These are phyloP conservation scores for Cyclophora punctaria DNA, from an alignment of 2,888 invertebrate species.

Conservation along the genomic window DNA sequence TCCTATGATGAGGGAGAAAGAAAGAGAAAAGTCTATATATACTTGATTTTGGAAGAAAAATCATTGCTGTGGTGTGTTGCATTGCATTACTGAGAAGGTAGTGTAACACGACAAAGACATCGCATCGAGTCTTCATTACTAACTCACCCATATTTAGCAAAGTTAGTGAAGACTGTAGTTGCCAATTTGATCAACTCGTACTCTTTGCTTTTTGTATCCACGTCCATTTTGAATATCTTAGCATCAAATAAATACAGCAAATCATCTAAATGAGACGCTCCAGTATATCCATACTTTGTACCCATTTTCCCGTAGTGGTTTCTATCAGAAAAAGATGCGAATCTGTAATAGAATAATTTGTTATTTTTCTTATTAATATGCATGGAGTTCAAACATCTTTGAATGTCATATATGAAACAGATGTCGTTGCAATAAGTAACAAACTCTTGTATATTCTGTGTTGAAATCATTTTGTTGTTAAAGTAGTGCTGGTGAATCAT, in stretches of 20 bases:
- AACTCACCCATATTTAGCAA: constrained; percentile 51
- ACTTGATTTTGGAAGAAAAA: too few relatives aligned
- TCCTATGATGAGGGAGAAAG: too few relatives aligned
- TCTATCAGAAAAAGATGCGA: constrained; percentile 36
- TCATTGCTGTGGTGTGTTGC: too few relatives aligned
- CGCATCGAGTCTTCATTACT: neutral
- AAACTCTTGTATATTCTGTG: constrained; percentile 27
- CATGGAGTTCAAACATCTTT: constrained; percentile 13
- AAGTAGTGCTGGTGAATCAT: constrained; percentile 37
- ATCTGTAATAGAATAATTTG: constrained; percentile 28
- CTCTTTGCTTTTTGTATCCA: constrained; percentile 31
- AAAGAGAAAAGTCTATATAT: too few relatives aligned
- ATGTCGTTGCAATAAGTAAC: constrained; percentile 23
- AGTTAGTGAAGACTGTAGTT: constrained; percentile 43
- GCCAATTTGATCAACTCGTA: constrained; percentile 36
- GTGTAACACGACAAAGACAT: too few relatives aligned
- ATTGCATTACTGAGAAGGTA: too few relatives aligned
- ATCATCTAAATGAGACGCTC: constrained; percentile 46
- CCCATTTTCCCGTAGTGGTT: constrained; percentile 33
- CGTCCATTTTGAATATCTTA: constrained; percentile 25
- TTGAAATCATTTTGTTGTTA: constrained; percentile 21
- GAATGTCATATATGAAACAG: constrained; percentile 24
- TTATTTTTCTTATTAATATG: constrained; percentile 6
- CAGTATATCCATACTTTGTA: constrained; percentile 30
- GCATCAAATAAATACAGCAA: constrained; percentile 43